phyloP scores from a whole-genome alignment of 2,888 invertebrate species.

The Clostera curtula region DNA sequence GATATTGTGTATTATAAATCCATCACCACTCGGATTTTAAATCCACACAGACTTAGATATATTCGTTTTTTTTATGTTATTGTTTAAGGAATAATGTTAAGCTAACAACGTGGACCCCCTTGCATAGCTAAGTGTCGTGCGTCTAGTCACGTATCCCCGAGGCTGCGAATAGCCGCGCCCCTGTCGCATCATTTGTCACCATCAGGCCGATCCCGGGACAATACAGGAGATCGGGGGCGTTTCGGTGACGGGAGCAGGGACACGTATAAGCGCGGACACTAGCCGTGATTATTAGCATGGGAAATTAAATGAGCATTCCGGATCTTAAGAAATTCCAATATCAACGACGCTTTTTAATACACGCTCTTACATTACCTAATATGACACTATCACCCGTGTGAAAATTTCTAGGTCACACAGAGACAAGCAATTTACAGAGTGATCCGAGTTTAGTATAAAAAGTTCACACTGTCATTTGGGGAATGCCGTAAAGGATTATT shows the following conservation, averaged over 20 bases:
- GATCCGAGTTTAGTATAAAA: background rate
- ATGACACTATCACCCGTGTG: no score
- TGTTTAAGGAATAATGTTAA: no score
- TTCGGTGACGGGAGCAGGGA: background rate
- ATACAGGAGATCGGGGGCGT: constrained; percentile 15
- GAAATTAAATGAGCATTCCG: no score
- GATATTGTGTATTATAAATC: no score
- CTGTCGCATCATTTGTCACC: constrained; percentile 36
- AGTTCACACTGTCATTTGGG: background rate
- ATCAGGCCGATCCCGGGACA: constrained; percentile 21
- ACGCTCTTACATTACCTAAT: no score
- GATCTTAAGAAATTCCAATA: no score
- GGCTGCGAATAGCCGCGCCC: constrained; percentile 16
- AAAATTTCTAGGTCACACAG: no score
- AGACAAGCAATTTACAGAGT: background rate
- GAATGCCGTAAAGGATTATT: constrained; percentile 1
- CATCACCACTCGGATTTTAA: no score
- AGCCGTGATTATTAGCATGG: background rate
- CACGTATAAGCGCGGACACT: background rate
- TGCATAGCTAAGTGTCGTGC: constrained; percentile 17
- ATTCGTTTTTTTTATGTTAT: background rate
- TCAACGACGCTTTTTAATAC: no score
- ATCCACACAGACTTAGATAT: background rate
- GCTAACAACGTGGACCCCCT: no score
- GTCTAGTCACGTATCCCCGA: constrained; percentile 31